Percentiles rank a stretch among this genome's conserved stretches.
These are phyloP conservation scores for Triops longicaudatus DNA, from an alignment of 1,140 invertebrate genomes.

Conservation along the genomic window DNA sequence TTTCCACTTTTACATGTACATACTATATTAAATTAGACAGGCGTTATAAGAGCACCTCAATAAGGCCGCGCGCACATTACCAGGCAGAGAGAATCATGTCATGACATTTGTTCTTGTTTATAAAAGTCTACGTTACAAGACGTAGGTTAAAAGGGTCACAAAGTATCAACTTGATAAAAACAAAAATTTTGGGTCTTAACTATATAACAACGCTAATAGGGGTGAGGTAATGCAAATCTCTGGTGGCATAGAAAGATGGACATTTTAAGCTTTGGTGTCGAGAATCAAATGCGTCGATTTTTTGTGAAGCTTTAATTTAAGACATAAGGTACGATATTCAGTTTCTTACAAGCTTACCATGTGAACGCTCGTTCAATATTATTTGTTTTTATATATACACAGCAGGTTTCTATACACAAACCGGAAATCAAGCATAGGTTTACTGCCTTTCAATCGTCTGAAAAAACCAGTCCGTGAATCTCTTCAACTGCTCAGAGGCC, in stretches of 20 bases:
- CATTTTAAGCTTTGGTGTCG: conserved; percentile 6
- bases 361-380: background rate
- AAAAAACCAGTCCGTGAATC: conserved; percentile 90
- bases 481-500: conserved; percentile 75
- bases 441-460: conserved; percentile 67
- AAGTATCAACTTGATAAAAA: background rate
- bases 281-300: background rate
- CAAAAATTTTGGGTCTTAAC: background rate
- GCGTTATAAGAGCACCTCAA: conserved; percentile 8
- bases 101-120: conserved; percentile 8
- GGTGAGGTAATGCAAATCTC: conserved; percentile 14
- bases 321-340: conserved; percentile 7
- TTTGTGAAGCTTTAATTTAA: conserved; percentile 11
- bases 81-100: conserved; percentile 2
- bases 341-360: background rate
- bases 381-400: background rate
- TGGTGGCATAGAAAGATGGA: background rate
- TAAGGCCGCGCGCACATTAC: background rate
- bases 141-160: background rate
- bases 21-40: background rate
- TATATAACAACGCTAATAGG: background rate
- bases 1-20: conserved; percentile 3
- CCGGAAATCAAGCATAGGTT: conserved; percentile 22
- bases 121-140: background rate
- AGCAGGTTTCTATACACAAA: too few species aligned